Evolutionary conservation across 2,797 vertebrate genomes (phyloP), one percentile per base, ranked within the genome.

Genomic region (Phrynocephalus guinanensis): DNA sequence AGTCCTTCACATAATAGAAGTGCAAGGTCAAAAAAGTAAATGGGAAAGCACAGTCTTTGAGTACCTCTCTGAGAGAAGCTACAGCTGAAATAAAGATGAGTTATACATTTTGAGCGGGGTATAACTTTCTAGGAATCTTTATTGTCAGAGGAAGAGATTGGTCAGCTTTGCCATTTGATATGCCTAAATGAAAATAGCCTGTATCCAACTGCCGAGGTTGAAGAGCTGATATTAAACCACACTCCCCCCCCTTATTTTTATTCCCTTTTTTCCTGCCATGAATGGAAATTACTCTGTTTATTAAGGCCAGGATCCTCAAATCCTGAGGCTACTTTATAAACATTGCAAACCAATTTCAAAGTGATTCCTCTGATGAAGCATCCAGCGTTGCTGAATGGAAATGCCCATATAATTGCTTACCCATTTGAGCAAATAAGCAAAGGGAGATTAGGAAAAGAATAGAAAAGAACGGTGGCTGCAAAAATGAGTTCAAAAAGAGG

Each of bases 1-100:
- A 85, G 24, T 73, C 30, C 90, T 83, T 91, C 90, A 52, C 83
- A 10, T 50, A 92, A 88, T 66, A 93, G 75, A 92, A 94, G 91
- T 38, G 0, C 82, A 87, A 89, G 60, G 68, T 82, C 89, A 92
- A 86, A 20, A 63, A 92, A 85, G 63, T 63, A 94, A 90, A 89
- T 52, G 68, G 18, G 83, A 91, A 83, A 88, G 88, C 30, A 87
- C 22, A 83, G 9, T 33, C 91, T 93, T 80, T 60, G 77, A 94
- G 88, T 88, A 9, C 92, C 11, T 75, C 48, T 91, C 76, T 90
- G 26, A 75, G 85, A 79, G 66, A 91, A 20, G 8, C 3, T 79
- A 20, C 73, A 67, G 10, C 38, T 75, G 73, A 71, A 85, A 70
- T 70, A 92, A 91, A 60, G 70, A 26, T 86, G 9, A 26, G 0